Base-by-base conservation (phyloP, 2,113 vertebrate species). In the Oncorhynchus clarkii region DNA sequence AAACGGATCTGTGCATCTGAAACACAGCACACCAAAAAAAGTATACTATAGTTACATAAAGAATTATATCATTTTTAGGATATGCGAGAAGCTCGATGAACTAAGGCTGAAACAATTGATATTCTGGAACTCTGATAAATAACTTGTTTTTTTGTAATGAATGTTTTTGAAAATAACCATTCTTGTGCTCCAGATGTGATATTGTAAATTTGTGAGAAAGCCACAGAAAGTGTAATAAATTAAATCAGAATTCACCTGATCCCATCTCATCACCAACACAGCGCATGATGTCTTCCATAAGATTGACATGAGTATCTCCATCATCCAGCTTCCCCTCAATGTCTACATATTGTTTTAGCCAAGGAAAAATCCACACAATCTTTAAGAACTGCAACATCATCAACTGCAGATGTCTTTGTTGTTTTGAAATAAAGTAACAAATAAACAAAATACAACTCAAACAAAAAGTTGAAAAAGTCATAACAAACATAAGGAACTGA, bases 1-100 rank as follows among this genome's bases (percentile, higher is more conserved):
- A 96, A 94, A 78, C 95, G 93, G 74, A 96, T 93, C 83, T 97
- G 96, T 84, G 94, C 93, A 82, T 97, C 96, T 94, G 84, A 79
- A 90, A 89, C 5, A 78, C 76, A 89, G 2, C 24, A 57, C 9
- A 34, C 81, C 80, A 27, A 14, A 76, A 8, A 57, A 1, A 2
- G 20, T 51, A n/a, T 24, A 26, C 12, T 51, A 51, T 51, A 39
- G 49, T 18, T 54, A 54, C 51, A 54, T 54, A 54, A 54, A 54
- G 14, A 18, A 54, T 54, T 5, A 54, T 54, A 54, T 54, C 18
- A 54, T 54, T 54, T 18, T 54, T 1, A 18, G 51, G 16, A 13
- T 18, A 54, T 51, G 49, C 3, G 4, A 51, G 14, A 51, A 51
- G 14, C 49, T 51, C 14, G 14, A 34, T 34, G 31, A 51, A 16